Base-by-base conservation (phyloP, 1,140 invertebrate species). In the Drosophila nikananu region DNA sequence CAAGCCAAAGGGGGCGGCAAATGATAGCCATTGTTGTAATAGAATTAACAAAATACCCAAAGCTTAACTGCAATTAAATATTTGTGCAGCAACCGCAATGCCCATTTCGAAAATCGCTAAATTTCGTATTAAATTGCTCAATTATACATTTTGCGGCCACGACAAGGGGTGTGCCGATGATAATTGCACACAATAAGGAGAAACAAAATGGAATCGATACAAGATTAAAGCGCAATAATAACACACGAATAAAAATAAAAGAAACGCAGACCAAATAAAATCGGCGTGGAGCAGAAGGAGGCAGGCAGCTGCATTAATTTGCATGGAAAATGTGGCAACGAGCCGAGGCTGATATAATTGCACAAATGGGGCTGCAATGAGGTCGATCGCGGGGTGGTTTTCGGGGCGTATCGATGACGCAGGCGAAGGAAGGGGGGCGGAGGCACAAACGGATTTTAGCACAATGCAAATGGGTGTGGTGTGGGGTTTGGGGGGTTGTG, bases 21-120 rank as follows among this genome's bases (percentile, higher is more conserved):
- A 17, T 17, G 35, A 39, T 57, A 1, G 54, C 21, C 9, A 60
- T 63, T 79, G 48, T 49, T 51, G 78, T 84, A 90, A 89, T 90
- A 86, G 71, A 89, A 86, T 89, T 89, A 89, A 79, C 58, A 62
- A 81, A 81, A 81, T 60, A 70, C 46, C 62, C 63, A 90, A 76
- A 79, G 62, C 46, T 61, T 55, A 48, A 48, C 46, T 54, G 68
- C 78, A 81, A 89, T 81, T 86, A 89, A 86, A 86, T 87, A 80
- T 67, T 74, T 80, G 72, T 60, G 80, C 25, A 10, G 8, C 39
- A 51, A 48, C 35, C 35, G 35, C 21, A 37, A 67, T 25, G 27
- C 21, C 10, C 9, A 51, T 51, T 72, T 58, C 23, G 41, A n/a
- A 67, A 77, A 67, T 48, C 49, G 35, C 64, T 54, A 61, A 77